Evolutionary conservation across 1,140 invertebrate genomes (phyloP).

Genomic region (Cydia amplana): DNA sequence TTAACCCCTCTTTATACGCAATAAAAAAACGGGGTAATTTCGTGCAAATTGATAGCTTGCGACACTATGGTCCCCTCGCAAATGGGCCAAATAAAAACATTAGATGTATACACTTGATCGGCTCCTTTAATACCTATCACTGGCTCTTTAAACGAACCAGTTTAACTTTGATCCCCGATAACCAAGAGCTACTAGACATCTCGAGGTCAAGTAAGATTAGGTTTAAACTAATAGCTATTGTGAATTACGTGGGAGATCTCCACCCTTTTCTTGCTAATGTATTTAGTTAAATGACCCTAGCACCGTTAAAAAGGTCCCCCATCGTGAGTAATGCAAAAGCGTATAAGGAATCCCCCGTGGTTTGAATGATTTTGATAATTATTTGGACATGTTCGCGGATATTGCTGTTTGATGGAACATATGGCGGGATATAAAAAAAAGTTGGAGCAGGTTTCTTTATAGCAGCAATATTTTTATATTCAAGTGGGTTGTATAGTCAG

Average conservation of each 20-base stretch:
- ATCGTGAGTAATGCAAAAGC: neutral
- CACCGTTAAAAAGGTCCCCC: slow-evolving; percentile 57
- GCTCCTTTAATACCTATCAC: neutral
- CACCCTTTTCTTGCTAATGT: slow-evolving; percentile 62
- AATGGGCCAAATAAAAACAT: slow-evolving; percentile 68
- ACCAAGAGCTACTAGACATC: neutral
- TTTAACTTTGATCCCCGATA: neutral
- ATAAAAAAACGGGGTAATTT: slow-evolving; percentile 26
- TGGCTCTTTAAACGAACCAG: neutral
- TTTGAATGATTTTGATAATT: slow-evolving; percentile 24
- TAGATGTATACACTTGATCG: slow-evolving; percentile 67
- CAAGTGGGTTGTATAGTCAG: no score
- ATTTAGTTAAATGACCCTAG: slow-evolving; percentile 67
- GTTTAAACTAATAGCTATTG: neutral
- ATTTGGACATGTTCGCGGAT: neutral
- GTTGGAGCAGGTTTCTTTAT: no score
- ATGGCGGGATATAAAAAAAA: neutral
- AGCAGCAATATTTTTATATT: no score
- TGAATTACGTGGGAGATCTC: slow-evolving; percentile 39
- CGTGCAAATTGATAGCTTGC: slow-evolving; percentile 25
- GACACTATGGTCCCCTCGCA: slow-evolving; percentile 37
- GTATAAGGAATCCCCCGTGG: slow-evolving; percentile 28
- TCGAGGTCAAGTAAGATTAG: neutral
- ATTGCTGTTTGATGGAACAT: slow-evolving; percentile 6
- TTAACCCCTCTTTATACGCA: slow-evolving; percentile 18